These are phyloP conservation scores for Microcebus jonahi DNA, from an alignment of 2,113 vertebrate species.

Conservation along the genomic window DNA sequence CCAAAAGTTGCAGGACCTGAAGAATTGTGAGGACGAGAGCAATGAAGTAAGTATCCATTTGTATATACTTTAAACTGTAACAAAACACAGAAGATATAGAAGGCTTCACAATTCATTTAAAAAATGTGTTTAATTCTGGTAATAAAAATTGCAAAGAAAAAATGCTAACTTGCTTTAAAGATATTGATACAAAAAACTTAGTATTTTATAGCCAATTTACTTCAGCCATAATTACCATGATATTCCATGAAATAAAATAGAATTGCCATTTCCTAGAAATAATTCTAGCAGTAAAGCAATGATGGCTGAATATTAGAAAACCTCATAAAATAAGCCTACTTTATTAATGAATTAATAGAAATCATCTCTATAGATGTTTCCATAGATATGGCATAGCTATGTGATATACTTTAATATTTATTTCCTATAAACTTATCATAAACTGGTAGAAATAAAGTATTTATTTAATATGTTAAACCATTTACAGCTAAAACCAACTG, in stretches of 20 bases:
- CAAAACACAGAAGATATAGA: neutral
- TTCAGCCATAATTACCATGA: neutral
- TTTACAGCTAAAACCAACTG: neutral
- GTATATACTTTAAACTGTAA: neutral
- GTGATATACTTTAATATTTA: neutral
- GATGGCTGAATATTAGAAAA: conserved; percentile 13
- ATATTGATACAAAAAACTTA: neutral
- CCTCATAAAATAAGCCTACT: neutral
- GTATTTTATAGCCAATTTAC: neutral
- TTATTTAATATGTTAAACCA: neutral
- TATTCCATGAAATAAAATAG: neutral
- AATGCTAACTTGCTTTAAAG: neutral
- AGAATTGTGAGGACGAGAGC: neutral
- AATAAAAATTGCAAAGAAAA: neutral
- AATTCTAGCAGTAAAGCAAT: neutral
- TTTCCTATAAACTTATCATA: neutral
- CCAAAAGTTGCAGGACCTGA: neutral
- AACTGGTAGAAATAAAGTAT: neutral
- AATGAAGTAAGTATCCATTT: neutral
- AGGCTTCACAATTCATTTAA: neutral
- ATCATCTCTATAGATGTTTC: neutral
- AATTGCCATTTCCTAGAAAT: neutral
- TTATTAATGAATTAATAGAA: conserved; percentile 27
- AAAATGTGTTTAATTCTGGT: neutral
- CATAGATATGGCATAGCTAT: neutral